A percentile compares a stretch with the other conserved stretches of the same genome.
phyloP scores from a whole-genome alignment of 2,888 invertebrate genomes.

The Eristalis tenax region DNA sequence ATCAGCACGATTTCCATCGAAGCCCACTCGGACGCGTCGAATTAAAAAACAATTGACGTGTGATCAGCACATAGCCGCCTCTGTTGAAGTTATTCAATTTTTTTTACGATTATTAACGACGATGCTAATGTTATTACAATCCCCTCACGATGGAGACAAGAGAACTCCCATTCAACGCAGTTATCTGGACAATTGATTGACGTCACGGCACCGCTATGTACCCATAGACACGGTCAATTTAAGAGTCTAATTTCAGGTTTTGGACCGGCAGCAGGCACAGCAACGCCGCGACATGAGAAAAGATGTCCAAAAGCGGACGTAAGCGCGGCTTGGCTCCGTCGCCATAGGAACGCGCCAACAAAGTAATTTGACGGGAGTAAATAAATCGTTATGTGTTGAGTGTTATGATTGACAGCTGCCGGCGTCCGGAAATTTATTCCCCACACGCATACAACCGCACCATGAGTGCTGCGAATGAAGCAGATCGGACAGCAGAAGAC shows the following conservation, averaged over 20 bases:
- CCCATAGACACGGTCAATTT: slow-evolving; percentile 63
- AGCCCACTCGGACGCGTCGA: background rate
- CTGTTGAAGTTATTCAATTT: background rate
- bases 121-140: slow-evolving; percentile 31
- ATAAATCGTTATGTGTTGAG: slow-evolving; percentile 40
- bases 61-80: background rate
- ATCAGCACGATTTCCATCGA: background rate
- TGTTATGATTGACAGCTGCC: slow-evolving; percentile 53
- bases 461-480: background rate
- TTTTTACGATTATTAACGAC: slow-evolving; percentile 22
- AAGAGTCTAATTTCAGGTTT: slow-evolving; percentile 54
- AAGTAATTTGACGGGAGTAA: slow-evolving; percentile 53
- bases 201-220: slow-evolving; percentile 4
- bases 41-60: background rate
- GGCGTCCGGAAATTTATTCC: slow-evolving; percentile 33
- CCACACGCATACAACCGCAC: background rate
- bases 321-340: background rate
- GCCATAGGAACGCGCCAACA: slow-evolving; percentile 51
- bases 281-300: slow-evolving; percentile 11
- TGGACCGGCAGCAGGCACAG: background rate
- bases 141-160: slow-evolving; percentile 12
- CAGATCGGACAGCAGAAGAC: background rate
- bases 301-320: slow-evolving; percentile 29
- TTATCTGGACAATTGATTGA: slow-evolving; percentile 26
- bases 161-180: background rate